Evolutionary conservation across 2,113 vertebrate species (phyloP).

Genomic region (Leptocoma aspasia): DNA sequence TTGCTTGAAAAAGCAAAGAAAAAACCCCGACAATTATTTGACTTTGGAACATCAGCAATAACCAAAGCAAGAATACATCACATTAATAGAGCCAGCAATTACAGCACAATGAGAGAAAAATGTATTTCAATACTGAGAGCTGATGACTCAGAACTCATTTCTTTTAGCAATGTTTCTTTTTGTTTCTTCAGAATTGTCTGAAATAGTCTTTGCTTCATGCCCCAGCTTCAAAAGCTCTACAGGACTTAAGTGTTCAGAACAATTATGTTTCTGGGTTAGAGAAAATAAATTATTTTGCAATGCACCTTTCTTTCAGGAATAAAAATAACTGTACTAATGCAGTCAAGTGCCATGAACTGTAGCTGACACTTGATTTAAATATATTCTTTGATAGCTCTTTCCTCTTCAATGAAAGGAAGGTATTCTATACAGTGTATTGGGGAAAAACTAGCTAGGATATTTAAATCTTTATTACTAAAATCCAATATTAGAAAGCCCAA

Average conservation of each 20-base stretch:
- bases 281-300: constrained; percentile 22
- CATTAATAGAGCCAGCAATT: constrained; percentile 52
- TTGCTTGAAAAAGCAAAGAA: constrained; percentile 15
- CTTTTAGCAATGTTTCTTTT: constrained; percentile 9
- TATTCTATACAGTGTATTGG: background rate
- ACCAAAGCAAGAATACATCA: constrained; percentile 17
- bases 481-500: background rate
- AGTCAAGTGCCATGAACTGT: background rate
- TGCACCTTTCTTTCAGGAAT: constrained; percentile 22
- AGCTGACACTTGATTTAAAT: background rate
- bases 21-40: constrained; percentile 16
- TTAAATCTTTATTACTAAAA: background rate
- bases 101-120: constrained; percentile 42
- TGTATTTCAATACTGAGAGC: constrained; percentile 48
- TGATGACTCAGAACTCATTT: constrained; percentile 50
- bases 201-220: constrained; percentile 13
- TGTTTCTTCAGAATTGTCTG: constrained; percentile 46
- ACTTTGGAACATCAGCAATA: constrained; percentile 44
- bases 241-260: constrained; percentile 2
- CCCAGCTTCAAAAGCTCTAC: constrained; percentile 35
- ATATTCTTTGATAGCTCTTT: background rate
- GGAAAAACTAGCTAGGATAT: background rate
- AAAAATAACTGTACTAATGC: constrained; percentile 11
- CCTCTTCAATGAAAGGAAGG: background rate
- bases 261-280: background rate